Base-by-base conservation (phyloP, 2,888 invertebrate species). In the Emesis furor region DNA sequence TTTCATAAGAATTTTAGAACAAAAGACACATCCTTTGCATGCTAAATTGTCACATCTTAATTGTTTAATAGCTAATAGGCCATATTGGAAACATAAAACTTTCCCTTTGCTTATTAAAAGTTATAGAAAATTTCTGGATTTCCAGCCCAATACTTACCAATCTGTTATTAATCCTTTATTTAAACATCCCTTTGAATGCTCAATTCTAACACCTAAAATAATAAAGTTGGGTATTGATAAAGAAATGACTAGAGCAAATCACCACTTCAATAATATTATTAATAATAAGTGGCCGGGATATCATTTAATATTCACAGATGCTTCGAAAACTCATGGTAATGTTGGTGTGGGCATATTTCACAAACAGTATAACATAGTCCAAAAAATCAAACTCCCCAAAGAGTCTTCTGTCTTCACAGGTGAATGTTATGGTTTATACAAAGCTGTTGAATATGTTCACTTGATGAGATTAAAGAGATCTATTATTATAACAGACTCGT, bases 331-430 rank as follows among this genome's bases (percentile, higher is more conserved):
- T 0, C 7, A 8, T 42, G 42, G 42, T 8, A 42, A 42, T 42
- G 59, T 59, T 59, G 59, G 59, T 59, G 59, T 59, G 6, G 59
- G 59, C 17, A 59, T 59, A 6, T 59, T 59, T 24, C 59, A 59
- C 24, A 59, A 59, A 8, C 59, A 59, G 6, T 59, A 59, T 59
- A 59, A 59, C n/a, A 55, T 55, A 3, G 55, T 55, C 6, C 55
- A 55, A 55, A 55, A 55, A 55, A n/a, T 55, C 17, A 55, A 55
- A 17, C 8, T 55, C 3, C 55, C 55, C 3, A 3, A 3, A n/a
- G 55, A 55, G n/a, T n/a, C 55, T n/a, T 55, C 55, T 6, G n/a
- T 55, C 2, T 55, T 55, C 6, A 55, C 55, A 55, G 55, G 55
- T 55, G 55, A 55, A 55, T 55, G 55, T 55, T 55, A 8, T 17